Conservation (phyloP, 23 tunicate species). For the Halocynthia roretzi region DNA sequence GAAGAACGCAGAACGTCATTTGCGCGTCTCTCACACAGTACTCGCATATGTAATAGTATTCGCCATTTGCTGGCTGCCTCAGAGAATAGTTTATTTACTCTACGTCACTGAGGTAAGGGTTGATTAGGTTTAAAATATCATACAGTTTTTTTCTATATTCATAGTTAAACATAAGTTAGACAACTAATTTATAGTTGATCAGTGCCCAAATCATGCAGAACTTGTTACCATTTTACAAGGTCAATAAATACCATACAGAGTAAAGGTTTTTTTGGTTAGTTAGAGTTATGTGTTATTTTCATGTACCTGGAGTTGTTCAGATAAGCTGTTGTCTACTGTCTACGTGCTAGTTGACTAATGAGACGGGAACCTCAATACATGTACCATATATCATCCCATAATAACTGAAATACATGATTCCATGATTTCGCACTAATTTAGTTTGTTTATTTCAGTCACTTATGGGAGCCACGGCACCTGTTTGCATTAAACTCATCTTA, state of each 20-base stretch:
- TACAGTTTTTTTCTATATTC: no score
- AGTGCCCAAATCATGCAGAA: no score
- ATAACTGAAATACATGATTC: background rate
- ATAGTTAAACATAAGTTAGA: no score
- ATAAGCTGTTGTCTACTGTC: no score
- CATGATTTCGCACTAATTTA: background rate
- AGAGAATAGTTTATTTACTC: slow-evolving; percentile 39
- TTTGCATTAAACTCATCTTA: slow-evolving; percentile 37
- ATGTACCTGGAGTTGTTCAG: no score
- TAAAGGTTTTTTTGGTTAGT: no score
- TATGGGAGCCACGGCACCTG: slow-evolving; percentile 31
- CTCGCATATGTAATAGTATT: slow-evolving; percentile 61
- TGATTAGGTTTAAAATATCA: background rate
- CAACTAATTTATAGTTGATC: no score
- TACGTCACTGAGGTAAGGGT: slow-evolving; percentile 56
- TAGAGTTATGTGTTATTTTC: background rate
- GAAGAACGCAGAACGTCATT: slow-evolving; percentile 71
- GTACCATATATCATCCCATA: no score
- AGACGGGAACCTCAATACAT: no score
- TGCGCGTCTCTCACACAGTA: slow-evolving; percentile 67
- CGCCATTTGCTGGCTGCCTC: slow-evolving; percentile 94
- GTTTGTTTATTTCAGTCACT: slow-evolving; percentile 33
- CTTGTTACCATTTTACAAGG: no score
- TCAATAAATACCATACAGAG: no score
- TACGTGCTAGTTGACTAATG: no score